phyloP scores from a whole-genome alignment of 1,140 invertebrate genomes.

The Saccostrea echinata region DNA sequence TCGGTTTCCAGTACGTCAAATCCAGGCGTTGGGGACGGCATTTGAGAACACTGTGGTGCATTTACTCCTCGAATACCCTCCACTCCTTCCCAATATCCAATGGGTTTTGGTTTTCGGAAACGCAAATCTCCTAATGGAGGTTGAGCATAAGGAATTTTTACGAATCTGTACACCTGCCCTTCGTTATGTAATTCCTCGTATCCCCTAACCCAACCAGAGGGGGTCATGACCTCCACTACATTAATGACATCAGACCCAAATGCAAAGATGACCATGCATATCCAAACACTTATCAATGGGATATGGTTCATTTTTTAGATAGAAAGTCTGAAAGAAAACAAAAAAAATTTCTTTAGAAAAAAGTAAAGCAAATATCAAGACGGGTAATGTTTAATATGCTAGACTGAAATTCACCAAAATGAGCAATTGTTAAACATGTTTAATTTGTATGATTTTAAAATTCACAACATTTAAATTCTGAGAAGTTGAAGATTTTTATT shows the following conservation, averaged over 20 bases:
- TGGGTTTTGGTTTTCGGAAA: constrained; percentile 1
- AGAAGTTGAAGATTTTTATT: too few relatives aligned
- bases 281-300: not conserved
- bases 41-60: not conserved
- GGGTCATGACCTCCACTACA: not conserved
- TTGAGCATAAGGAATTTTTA: constrained; percentile 1
- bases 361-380: too few relatives aligned
- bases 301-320: not conserved
- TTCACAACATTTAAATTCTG: too few relatives aligned
- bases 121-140: not conserved
- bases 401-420: too few relatives aligned
- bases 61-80: not conserved
- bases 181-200: not conserved
- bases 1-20: not conserved
- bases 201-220: not conserved
- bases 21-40: not conserved
- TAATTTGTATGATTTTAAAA: too few relatives aligned
- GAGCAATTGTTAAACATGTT: too few relatives aligned
- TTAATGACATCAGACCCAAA: not conserved
- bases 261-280: not conserved
- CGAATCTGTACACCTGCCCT: not conserved
- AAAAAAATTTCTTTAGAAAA: too few relatives aligned
- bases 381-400: too few relatives aligned
- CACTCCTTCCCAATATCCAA: not conserved
- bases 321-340: not conserved